A percentile compares a stretch with the other conserved stretches of the same genome.
Evolutionary conservation across 1,140 invertebrate species (phyloP).

Genomic region (Eurosta solidaginis): DNA sequence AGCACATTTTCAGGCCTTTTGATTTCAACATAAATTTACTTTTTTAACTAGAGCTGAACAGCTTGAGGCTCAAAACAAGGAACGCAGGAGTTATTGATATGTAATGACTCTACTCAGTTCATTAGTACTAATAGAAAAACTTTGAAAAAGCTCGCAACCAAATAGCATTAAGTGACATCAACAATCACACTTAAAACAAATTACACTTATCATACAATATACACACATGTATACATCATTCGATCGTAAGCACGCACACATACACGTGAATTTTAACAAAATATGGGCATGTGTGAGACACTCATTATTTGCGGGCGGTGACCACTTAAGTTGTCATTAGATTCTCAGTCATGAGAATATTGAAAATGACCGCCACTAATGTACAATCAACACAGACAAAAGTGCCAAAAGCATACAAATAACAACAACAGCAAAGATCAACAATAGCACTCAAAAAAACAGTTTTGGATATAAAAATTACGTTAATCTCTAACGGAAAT

Average conservation of each 20-base stretch:
- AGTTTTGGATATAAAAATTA: slow-evolving; percentile 27
- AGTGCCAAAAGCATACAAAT: too few species aligned
- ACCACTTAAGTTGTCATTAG: slow-evolving; percentile 23
- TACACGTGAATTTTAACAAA: neutral
- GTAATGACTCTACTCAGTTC: too few species aligned
- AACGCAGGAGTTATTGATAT: too few species aligned
- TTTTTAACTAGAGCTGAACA: too few species aligned
- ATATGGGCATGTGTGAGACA: neutral
- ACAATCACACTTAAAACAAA: neutral
- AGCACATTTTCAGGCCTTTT: neutral
- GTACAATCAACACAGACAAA: neutral
- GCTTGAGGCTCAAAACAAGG: too few species aligned
- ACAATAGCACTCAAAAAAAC: slow-evolving; percentile 1
- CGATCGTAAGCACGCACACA: neutral
- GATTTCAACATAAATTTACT: too few species aligned
- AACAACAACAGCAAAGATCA: neutral
- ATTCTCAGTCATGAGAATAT: neutral
- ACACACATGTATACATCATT: neutral
- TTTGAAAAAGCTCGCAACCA: too few species aligned
- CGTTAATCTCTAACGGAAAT: slow-evolving; percentile 24
- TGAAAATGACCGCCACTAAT: slow-evolving; percentile 13
- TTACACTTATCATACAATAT: neutral
- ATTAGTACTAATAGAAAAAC: too few species aligned
- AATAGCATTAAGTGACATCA: slow-evolving; percentile 10
- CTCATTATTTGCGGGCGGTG: too few species aligned